Conservation (phyloP, 2,797 vertebrate genomes). For the Darevskia mixta region DNA sequence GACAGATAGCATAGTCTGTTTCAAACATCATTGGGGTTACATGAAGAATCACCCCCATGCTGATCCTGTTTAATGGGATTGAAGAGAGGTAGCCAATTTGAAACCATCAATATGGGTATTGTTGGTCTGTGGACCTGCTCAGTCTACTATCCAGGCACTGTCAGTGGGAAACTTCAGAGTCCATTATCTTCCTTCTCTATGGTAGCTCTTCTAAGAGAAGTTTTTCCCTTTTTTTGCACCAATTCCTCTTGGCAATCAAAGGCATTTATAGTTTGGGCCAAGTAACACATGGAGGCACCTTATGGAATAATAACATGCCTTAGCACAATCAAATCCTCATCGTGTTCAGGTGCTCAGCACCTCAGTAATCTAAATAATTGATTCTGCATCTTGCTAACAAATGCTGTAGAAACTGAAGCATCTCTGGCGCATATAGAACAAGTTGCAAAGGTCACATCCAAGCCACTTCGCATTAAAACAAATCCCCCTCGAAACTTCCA, state of each 20-base stretch:
- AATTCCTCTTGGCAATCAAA: not conserved
- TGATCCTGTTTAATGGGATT: no score
- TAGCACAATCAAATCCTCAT: not conserved
- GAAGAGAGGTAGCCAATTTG: no score
- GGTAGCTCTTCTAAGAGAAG: not conserved
- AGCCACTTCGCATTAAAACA: not conserved
- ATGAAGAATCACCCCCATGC: no score
- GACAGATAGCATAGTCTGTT: no score
- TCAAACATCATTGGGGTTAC: no score
- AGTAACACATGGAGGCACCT: not conserved
- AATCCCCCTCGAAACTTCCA: not conserved
- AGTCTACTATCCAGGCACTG: no score
- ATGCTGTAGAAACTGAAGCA: constrained; percentile 16
- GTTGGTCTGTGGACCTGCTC: not conserved
- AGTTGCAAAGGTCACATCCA: not conserved
- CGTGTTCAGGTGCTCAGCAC: not conserved
- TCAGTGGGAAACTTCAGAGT: no score
- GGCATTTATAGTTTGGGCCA: not conserved
- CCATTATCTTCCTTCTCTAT: not conserved
- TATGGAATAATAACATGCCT: not conserved
- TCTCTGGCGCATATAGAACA: not conserved
- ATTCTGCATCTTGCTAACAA: constrained; percentile 31
- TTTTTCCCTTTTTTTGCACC: not conserved
- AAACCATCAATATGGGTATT: not conserved
- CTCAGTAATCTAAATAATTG: constrained; percentile 4